These are phyloP conservation scores for Hydropsyche tenuis DNA, from an alignment of 1,140 invertebrate species.

Conservation along the genomic window DNA sequence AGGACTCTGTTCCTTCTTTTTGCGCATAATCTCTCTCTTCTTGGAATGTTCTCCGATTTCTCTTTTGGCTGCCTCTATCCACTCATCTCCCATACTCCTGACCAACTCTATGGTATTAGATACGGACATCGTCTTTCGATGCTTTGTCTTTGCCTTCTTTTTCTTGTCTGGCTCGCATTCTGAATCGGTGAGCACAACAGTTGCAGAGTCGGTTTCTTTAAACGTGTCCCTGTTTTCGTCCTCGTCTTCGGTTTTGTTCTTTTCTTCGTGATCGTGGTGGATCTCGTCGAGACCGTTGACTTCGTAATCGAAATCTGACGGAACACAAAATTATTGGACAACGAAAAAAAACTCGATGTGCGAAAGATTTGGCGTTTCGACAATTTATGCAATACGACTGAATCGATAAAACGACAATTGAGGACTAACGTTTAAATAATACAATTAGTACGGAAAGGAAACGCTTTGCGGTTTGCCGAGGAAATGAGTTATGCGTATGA, in stretches of 20 bases:
- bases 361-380: constrained; percentile 4
- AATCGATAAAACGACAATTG: background rate
- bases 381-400: background rate
- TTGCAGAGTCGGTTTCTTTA: constrained; percentile 9
- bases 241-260: constrained; percentile 15
- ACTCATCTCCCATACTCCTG: constrained; percentile 59
- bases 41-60: constrained; percentile 58
- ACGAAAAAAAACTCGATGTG: background rate
- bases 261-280: background rate
- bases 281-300: background rate
- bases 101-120: constrained; percentile 73
- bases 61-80: constrained; percentile 57
- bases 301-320: constrained; percentile 28
- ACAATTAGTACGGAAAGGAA: constrained; percentile 19
- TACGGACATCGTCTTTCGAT: constrained; percentile 83
- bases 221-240: constrained; percentile 32
- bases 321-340: background rate
- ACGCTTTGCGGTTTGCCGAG: constrained; percentile 27
- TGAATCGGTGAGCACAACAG: constrained; percentile 41
- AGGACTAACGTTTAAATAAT: constrained; percentile 7
- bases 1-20: constrained; percentile 33
- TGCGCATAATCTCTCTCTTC: constrained; percentile 51
- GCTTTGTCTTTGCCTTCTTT: constrained; percentile 55
- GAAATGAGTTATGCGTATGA: constrained; percentile 25
- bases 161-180: constrained; percentile 43